Evolutionary conservation across 2,797 vertebrate species (phyloP).

Genomic region (Chanos chanos): DNA sequence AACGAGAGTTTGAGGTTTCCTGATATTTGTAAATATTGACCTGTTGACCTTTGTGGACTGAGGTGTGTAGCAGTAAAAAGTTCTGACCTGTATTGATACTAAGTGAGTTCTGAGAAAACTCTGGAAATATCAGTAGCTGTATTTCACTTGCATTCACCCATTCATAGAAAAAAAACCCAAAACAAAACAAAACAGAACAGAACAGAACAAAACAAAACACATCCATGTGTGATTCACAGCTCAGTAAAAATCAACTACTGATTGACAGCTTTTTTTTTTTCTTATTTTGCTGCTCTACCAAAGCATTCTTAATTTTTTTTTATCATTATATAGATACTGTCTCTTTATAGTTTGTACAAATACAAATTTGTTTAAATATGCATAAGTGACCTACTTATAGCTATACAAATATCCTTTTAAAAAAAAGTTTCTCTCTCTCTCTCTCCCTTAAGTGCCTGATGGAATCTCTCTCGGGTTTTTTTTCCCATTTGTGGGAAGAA

Average conservation of each 20-base stretch:
- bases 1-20: constrained; percentile 61
- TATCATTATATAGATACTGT: constrained; percentile 15
- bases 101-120: constrained; percentile 36
- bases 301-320: constrained; percentile 29
- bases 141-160: constrained; percentile 63
- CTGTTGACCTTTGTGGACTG: constrained; percentile 53
- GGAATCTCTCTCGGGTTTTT: constrained; percentile 40
- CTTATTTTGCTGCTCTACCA: constrained; percentile 2
- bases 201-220: no score
- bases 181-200: no score
- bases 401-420: constrained; percentile 49
- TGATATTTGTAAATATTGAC: constrained; percentile 61
- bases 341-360: constrained; percentile 42
- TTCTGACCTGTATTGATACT: constrained; percentile 37
- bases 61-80: constrained; percentile 41
- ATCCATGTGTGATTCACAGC: constrained; percentile 66
- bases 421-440: constrained; percentile 38
- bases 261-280: constrained; percentile 55
- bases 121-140: constrained; percentile 59
- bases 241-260: constrained; percentile 53
- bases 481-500: constrained; percentile 11
- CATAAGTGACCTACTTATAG: constrained; percentile 55
- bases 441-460: constrained; percentile 59
- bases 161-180: constrained; percentile 32
- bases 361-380: constrained; percentile 53